Evolutionary conservation across 1,140 invertebrate genomes (phyloP).

Genomic region (Drosophila tsacasi): DNA sequence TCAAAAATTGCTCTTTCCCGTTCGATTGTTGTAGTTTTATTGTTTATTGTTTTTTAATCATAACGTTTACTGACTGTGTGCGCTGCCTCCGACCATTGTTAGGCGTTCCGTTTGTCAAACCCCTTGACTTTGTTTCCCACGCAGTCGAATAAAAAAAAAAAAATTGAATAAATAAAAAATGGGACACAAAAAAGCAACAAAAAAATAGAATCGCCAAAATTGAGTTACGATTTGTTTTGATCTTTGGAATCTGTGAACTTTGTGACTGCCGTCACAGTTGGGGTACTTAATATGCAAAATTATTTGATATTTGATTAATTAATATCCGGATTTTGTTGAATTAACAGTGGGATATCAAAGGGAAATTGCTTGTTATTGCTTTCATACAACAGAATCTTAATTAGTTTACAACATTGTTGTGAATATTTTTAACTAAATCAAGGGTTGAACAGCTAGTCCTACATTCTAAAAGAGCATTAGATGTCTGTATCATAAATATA

Average conservation of each 20-base stretch:
- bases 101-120: conserved; percentile 32
- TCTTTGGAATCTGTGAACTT: conserved; percentile 43
- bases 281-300: conserved; percentile 6
- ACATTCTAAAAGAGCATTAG: background rate
- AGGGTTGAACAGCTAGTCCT: background rate
- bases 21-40: conserved; percentile 50
- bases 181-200: conserved; percentile 35
- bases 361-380: background rate
- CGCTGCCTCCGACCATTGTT: conserved; percentile 56
- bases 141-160: conserved; percentile 32
- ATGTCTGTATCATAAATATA: background rate
- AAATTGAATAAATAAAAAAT: background rate
- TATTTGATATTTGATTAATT: conserved; percentile 20
- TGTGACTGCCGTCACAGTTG: conserved; percentile 40
- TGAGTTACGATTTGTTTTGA: conserved; percentile 40
- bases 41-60: conserved; percentile 81
- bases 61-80: conserved; percentile 71
- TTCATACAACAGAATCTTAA: background rate
- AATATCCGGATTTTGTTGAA: background rate
- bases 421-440: background rate
- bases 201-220: conserved; percentile 1
- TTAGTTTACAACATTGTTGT: background rate
- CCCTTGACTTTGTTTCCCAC: conserved; percentile 65
- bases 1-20: conserved; percentile 23
- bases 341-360: background rate